phyloP scores from a whole-genome alignment of 30 jellyfish, hydroid and myxozoan species.

The Cassiopea andromeda region DNA sequence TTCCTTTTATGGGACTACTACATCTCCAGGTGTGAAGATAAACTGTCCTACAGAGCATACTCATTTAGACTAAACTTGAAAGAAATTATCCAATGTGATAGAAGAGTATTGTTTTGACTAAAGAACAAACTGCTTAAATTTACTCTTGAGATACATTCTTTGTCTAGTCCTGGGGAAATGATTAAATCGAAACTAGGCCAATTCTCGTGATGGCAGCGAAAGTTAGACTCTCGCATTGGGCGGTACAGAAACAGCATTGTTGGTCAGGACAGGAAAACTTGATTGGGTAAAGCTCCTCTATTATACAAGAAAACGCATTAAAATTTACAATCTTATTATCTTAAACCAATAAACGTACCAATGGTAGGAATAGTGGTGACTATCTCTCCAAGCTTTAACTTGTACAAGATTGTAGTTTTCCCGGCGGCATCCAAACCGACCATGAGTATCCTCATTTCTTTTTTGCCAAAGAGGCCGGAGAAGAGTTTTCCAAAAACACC shows the following conservation, averaged over 20 bases:
- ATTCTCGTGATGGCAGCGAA: background rate
- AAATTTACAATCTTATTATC: background rate
- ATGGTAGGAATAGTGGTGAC: conserved; percentile 99
- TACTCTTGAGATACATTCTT: background rate
- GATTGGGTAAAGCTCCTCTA: background rate
- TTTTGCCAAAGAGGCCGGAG: conserved; percentile 81
- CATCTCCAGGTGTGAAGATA: too few species aligned
- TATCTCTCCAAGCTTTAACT: conserved; percentile 93
- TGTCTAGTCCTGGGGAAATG: background rate
- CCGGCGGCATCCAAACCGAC: conserved; percentile 99
- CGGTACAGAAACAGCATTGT: background rate
- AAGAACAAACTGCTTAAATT: too few species aligned
- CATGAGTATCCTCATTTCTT: conserved; percentile 95
- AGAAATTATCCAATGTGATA: too few species aligned
- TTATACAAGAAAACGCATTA: background rate
- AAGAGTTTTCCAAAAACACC: conserved; percentile 66
- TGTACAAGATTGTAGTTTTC: conserved; percentile 96
- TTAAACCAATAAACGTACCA: conserved; percentile 57
- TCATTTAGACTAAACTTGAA: too few species aligned
- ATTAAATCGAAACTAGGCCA: background rate
- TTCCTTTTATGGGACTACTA: too few species aligned
- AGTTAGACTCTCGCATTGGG: background rate
- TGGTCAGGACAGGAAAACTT: background rate
- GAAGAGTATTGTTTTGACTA: too few species aligned
- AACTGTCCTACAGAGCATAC: too few species aligned